Conservation (phyloP, 2,113 vertebrate species). For the Podilymbus podiceps region DNA sequence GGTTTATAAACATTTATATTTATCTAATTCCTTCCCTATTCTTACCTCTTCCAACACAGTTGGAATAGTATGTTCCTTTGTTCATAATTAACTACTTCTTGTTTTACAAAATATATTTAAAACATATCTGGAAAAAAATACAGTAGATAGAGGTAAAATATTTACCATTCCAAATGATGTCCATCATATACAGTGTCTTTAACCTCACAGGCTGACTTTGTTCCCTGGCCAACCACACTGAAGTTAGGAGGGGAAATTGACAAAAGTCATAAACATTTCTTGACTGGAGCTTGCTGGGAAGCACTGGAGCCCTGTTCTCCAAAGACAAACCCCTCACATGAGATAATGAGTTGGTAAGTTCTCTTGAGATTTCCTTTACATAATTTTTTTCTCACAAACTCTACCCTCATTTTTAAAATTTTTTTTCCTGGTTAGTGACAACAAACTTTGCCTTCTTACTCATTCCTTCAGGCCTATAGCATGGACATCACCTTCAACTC, state of each 20-base stretch:
- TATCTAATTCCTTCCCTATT: not conserved
- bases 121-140: not conserved
- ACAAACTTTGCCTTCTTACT: not conserved
- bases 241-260: not conserved
- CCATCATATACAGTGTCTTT: not conserved
- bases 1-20: not conserved
- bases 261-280: not conserved
- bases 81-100: not conserved
- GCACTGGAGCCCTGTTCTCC: not conserved
- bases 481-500: not conserved
- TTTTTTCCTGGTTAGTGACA: not conserved
- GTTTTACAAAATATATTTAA: not conserved
- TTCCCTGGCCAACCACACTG: not conserved
- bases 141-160: not conserved
- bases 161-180: not conserved
- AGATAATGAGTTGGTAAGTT: not conserved
- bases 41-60: not conserved
- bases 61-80: not conserved
- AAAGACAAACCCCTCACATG: fast-evolving
- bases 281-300: not conserved
- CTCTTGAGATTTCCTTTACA: not conserved
- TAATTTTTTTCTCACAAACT: not conserved
- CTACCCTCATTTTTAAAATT: no score
- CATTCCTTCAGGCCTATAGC: not conserved
- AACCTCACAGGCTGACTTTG: not conserved